Conservation (phyloP, 2,888 invertebrate species). For the Morpho deidamia region DNA sequence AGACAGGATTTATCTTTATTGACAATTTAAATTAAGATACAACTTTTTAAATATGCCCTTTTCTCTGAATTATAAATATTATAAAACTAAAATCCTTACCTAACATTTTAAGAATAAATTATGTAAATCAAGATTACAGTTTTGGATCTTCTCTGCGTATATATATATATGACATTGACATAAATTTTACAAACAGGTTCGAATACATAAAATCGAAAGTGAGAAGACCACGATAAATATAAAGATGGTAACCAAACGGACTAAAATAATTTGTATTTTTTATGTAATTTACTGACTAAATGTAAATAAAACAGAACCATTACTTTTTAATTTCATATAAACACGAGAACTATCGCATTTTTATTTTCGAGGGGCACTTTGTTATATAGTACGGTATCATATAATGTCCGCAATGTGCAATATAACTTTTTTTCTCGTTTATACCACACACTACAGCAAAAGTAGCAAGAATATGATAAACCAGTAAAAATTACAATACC, state of each 20-base stretch:
- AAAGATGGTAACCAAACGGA: neutral
- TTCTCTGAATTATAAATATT: neutral
- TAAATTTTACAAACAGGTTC: conserved; percentile 58
- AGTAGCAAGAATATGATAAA: no score
- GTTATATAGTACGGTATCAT: no score
- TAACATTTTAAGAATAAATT: conserved; percentile 20
- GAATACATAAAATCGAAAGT: conserved; percentile 48
- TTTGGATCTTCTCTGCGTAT: conserved; percentile 49
- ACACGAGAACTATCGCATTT: no score
- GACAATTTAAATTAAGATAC: neutral
- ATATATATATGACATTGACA: conserved; percentile 63
- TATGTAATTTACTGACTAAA: no score
- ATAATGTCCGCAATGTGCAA: no score
- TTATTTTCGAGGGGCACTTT: no score
- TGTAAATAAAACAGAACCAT: no score
- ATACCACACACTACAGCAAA: no score
- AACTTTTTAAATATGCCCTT: neutral
- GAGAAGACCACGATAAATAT: conserved; percentile 24
- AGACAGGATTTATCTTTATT: no score
- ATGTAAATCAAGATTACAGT: conserved; percentile 30
- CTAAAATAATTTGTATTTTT: neutral
- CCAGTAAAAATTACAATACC: no score
- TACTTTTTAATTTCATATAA: no score
- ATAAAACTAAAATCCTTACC: conserved; percentile 12
- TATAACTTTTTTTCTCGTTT: no score